phyloP scores from a whole-genome alignment of 2,888 invertebrate species.

The Acronicta leporina region DNA sequence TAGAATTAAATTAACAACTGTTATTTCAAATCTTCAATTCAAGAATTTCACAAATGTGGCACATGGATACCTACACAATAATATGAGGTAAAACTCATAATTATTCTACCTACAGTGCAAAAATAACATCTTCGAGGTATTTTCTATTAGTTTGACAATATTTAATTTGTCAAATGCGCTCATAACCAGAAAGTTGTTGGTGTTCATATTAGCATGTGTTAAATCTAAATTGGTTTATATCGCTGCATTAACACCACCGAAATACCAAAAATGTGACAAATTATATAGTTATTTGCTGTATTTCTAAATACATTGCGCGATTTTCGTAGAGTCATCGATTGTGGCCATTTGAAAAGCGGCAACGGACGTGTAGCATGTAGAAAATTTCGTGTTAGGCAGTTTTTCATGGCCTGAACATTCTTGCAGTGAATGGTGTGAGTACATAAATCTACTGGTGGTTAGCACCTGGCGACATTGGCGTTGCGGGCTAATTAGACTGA shows the following conservation, averaged over 20 bases:
- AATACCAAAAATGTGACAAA: neutral
- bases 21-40: too few species aligned
- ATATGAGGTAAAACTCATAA: too few species aligned
- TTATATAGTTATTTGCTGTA: neutral
- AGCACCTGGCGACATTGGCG: constrained; percentile 25
- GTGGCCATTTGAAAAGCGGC: neutral
- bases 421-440: constrained; percentile 11
- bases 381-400: neutral
- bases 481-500: constrained; percentile 5
- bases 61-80: too few species aligned
- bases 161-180: constrained; percentile 22
- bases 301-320: neutral
- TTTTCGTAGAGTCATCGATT: neutral
- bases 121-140: constrained; percentile 8
- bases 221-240: constrained; percentile 28
- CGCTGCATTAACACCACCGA: constrained; percentile 30
- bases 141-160: constrained; percentile 8
- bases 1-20: too few species aligned
- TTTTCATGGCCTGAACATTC: constrained; percentile 14
- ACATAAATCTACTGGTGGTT: constrained; percentile 15
- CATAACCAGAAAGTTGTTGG: constrained; percentile 30
- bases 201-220: constrained; percentile 15
- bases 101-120: neutral
- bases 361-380: neutral
- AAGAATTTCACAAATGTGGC: too few species aligned